Conservation (phyloP, 2,888 invertebrate genomes). For the Fragum whitleyi region DNA sequence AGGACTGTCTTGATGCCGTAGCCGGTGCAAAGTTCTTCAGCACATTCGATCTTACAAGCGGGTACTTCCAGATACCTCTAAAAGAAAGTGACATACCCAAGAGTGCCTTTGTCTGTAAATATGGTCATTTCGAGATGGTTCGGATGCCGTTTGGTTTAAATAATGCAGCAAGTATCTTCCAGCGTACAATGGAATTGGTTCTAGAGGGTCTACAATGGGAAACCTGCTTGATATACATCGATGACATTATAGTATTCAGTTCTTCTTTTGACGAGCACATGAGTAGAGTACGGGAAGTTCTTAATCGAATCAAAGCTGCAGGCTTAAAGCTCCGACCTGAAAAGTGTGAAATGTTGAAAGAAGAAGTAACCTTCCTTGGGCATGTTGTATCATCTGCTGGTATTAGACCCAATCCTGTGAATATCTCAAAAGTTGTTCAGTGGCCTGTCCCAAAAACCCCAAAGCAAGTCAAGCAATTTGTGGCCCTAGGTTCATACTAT, state of each 20-base stretch:
- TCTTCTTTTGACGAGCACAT: conserved; percentile 38
- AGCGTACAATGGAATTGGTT: conserved; percentile 29
- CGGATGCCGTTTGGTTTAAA: conserved; percentile 31
- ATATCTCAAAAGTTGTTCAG: conserved; percentile 44
- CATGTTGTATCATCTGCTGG: conserved; percentile 41
- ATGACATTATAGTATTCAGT: conserved; percentile 28
- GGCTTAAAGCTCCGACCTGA: conserved; percentile 35
- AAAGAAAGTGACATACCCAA: conserved; percentile 50
- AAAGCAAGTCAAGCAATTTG: conserved; percentile 49
- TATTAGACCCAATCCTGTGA: conserved; percentile 46
- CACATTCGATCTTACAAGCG: conserved; percentile 22
- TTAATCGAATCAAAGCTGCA: conserved; percentile 27
- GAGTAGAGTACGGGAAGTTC: conserved; percentile 32
- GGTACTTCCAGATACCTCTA: conserved; percentile 56
- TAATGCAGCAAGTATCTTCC: conserved; percentile 22
- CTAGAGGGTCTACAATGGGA: conserved; percentile 40
- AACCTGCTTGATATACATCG: conserved; percentile 47
- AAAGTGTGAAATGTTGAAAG: conserved; percentile 29
- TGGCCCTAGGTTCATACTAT: conserved; percentile 52
- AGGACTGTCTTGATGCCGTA: conserved; percentile 39
- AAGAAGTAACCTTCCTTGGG: conserved; percentile 28
- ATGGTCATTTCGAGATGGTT: conserved; percentile 22
- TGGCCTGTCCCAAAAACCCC: conserved; percentile 48
- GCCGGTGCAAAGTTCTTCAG: conserved; percentile 41
- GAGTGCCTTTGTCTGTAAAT: conserved; percentile 42